phyloP scores from a whole-genome alignment of 2,888 invertebrate species.

The Cosmopolites sordidus region DNA sequence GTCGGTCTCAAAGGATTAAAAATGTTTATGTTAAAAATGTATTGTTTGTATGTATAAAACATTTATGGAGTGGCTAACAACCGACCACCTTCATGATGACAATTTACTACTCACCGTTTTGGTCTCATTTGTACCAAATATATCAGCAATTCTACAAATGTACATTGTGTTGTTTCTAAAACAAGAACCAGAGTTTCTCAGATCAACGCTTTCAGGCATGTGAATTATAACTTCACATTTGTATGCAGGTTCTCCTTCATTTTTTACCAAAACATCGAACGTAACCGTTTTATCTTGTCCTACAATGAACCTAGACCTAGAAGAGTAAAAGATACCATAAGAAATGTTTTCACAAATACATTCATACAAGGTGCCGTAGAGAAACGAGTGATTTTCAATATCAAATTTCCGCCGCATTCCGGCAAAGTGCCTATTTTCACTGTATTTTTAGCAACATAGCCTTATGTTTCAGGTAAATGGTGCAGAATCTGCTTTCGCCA shows the following conservation, averaged over 20 bases:
- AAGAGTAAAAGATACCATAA: no score
- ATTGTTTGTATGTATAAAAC: no score
- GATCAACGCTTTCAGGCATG: slow-evolving; percentile 24
- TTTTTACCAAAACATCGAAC: slow-evolving; percentile 26
- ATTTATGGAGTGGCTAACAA: no score
- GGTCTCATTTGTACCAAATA: slow-evolving; percentile 10
- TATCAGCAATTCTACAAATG: slow-evolving; percentile 26
- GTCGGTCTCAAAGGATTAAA: no score
- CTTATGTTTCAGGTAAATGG: no score
- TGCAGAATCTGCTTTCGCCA: no score
- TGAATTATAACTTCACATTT: slow-evolving; percentile 26
- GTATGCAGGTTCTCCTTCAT: slow-evolving; percentile 33
- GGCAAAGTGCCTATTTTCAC: no score
- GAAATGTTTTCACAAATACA: background rate
- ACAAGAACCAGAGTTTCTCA: slow-evolving; percentile 27
- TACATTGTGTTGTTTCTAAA: slow-evolving; percentile 5
- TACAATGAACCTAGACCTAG: slow-evolving; percentile 25
- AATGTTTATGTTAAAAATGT: no score
- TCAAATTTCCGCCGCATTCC: no score
- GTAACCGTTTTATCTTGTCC: slow-evolving; percentile 27
- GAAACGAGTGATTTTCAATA: no score
- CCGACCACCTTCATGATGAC: no score
- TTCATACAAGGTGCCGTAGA: background rate
- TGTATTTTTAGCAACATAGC: no score
- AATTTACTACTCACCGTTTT: slow-evolving; percentile 27